phyloP scores from a whole-genome alignment of 2,113 vertebrate genomes.

The Taxidea taxus region DNA sequence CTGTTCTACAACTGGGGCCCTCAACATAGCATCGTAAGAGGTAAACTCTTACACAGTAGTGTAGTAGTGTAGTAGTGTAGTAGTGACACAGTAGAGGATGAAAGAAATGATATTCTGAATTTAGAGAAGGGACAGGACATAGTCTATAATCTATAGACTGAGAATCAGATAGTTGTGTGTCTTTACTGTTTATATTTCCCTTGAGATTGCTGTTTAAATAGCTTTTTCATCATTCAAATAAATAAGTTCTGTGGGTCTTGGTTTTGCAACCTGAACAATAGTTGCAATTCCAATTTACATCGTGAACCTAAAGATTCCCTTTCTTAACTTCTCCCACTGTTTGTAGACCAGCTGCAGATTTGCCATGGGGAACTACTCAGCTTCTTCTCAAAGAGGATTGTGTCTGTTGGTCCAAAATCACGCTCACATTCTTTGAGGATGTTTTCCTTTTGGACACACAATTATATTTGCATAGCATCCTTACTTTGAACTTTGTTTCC shows the following conservation, averaged over 20 bases:
- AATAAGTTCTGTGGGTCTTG: neutral
- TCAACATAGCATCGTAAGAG: neutral
- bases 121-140: neutral
- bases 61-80: too few species aligned
- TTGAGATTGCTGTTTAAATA: neutral
- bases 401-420: neutral
- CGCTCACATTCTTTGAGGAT: neutral
- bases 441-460: neutral
- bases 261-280: neutral
- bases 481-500: conserved; percentile 29
- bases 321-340: neutral
- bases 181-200: neutral
- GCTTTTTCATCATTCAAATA: neutral
- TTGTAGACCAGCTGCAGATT: neutral
- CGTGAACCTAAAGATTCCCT: neutral
- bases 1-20: neutral
- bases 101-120: neutral
- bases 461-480: conserved; percentile 5
- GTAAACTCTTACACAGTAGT: neutral
- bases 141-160: neutral
- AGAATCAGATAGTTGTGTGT: neutral
- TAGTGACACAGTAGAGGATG: neutral
- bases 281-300: neutral
- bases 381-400: neutral
- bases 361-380: neutral